Conservation (phyloP, 2,113 vertebrate species). For the Irena cyanogastra region DNA sequence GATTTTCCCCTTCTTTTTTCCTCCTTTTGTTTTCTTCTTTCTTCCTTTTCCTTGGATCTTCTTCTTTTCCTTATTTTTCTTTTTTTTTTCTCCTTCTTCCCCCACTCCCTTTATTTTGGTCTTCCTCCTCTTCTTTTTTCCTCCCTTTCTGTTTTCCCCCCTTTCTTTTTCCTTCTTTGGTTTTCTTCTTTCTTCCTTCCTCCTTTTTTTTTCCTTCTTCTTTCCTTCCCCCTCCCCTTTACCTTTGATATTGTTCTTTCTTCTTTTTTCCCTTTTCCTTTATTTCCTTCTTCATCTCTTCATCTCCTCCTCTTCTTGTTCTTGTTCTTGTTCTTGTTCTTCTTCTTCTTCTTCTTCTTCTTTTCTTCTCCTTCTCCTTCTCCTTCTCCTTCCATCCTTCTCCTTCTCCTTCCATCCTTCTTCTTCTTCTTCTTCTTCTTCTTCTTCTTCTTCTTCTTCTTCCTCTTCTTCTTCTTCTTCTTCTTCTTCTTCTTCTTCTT, state of each 20-base stretch:
- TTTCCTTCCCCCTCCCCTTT: accelerated
- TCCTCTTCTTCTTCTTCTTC: not conserved
- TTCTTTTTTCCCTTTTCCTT: too few species aligned
- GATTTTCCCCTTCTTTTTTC: accelerated
- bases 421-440: not conserved
- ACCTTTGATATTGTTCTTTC: accelerated
- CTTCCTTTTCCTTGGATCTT: not conserved
- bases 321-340: too few species aligned
- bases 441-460: not conserved
- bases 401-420: too few species aligned
- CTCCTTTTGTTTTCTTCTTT: not conserved
- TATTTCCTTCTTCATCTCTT: too few species aligned
- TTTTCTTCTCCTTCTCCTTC: too few species aligned
- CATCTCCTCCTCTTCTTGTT: too few species aligned
- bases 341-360: accelerated
- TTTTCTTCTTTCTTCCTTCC: too few species aligned
- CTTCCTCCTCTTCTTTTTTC: not conserved
- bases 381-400: too few species aligned
- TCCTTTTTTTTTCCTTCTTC: not conserved
- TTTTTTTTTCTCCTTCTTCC: accelerated
- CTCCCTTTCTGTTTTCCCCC: accelerated
- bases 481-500: accelerated
- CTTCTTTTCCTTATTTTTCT: accelerated
- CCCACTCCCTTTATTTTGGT: not conserved
- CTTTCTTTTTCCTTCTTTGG: not conserved